phyloP scores from a whole-genome alignment of 2,113 vertebrate genomes.

The Pimephales promelas region DNA sequence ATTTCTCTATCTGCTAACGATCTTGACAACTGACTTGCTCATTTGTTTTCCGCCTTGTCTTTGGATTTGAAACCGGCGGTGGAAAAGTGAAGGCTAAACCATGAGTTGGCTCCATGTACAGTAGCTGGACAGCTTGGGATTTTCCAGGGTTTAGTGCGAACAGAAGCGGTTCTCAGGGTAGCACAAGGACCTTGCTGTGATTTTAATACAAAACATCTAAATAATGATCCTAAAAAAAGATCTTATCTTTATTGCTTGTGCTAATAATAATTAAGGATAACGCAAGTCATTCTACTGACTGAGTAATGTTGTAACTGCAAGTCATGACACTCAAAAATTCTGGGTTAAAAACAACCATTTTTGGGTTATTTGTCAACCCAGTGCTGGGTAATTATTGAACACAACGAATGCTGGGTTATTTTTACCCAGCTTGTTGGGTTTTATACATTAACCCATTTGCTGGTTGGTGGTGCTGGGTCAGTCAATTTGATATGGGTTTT shows the following conservation, averaged over 20 bases:
- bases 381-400: too few relatives aligned
- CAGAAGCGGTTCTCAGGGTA: conserved; percentile 11
- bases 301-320: too few relatives aligned
- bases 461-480: too few relatives aligned
- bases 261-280: too few relatives aligned
- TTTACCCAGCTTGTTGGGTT: too few relatives aligned
- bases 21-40: conserved; percentile 28
- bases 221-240: neutral
- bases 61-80: conserved; percentile 1
- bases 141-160: conserved; percentile 13
- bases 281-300: too few relatives aligned
- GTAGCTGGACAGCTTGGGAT: conserved; percentile 8
- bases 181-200: neutral
- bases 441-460: too few relatives aligned
- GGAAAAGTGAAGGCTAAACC: neutral
- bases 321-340: too few relatives aligned
- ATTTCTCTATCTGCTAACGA: conserved; percentile 32
- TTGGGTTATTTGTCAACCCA: too few relatives aligned
- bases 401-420: too few relatives aligned
- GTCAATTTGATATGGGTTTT: too few relatives aligned
- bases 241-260: neutral
- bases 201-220: neutral
- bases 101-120: neutral
- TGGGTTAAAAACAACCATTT: too few relatives aligned
- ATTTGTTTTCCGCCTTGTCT: conserved; percentile 30